Evolutionary conservation across 2,113 vertebrate genomes (phyloP), one percentile per base, ranked within the genome.

Genomic region (Solea senegalensis): DNA sequence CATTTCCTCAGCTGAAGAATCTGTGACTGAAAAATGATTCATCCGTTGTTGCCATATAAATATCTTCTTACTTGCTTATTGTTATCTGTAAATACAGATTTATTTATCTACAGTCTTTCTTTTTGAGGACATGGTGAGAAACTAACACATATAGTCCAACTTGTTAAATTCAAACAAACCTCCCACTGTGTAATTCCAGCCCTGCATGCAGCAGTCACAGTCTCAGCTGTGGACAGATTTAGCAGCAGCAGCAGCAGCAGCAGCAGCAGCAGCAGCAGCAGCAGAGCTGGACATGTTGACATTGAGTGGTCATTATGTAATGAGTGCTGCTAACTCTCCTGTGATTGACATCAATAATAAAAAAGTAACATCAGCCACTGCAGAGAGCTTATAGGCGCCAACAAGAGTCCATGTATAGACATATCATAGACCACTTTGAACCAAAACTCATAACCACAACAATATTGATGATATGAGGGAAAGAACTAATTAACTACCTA

Each of bases 81-180:
- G 34, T 34, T 34, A 34, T 34, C 1, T 34, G 34, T 34, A 34
- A 34, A 34, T 34, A 21, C 34, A 34, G 34, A 34, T 34, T 34
- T 34, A 34, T 34, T 34, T 3, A 34, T 34, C 34, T 34, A 34
- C 34, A 34, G 34, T 6, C 5, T 34, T 34, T 12, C 53, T 57
- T 16, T 45, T 62, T 46, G 14, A 44, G 58, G n/a, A 60, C 50
- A 43, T 0, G 52, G 40, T 39, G 57, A 16, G 28, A 7, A 63
- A 27, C 61, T 5, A 34, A 27, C 48, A 72, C 41, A 50, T 46
- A 44, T 15, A 59, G 70, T 74, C 76, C 51, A 44, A 60, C 62
- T 46, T 34, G 77, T 49, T 72, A 63, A 53, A 70, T 81, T 66
- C 69, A 70, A 84, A 74, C 75, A 72, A 74, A 65, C 78, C 78